Evolutionary conservation across 2,797 vertebrate species (phyloP).

Genomic region (Chelonia mydas): DNA sequence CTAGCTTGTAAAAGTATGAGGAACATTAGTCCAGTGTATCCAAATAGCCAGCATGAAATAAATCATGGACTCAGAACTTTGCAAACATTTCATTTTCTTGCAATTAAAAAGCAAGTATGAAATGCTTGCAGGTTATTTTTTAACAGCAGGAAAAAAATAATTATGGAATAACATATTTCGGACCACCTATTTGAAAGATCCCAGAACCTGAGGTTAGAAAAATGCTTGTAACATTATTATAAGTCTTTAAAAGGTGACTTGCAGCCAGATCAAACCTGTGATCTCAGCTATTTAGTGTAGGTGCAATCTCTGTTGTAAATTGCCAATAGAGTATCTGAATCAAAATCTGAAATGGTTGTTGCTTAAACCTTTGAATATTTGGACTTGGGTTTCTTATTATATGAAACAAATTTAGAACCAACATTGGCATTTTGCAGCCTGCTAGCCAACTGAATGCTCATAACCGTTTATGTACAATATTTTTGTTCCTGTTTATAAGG

Average conservation of each 20-base stretch:
- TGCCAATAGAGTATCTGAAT: neutral
- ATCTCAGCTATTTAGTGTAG: neutral
- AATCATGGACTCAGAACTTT: neutral
- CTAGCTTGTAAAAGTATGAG: conserved; percentile 34
- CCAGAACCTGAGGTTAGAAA: conserved; percentile 31
- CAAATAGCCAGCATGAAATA: conserved; percentile 3
- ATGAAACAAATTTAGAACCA: neutral
- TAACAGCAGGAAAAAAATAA: neutral
- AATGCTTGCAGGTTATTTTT: conserved; percentile 28
- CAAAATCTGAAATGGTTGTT: neutral
- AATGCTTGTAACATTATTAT: neutral
- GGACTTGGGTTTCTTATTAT: neutral
- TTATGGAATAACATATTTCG: conserved; percentile 30
- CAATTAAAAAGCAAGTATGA: conserved; percentile 52
- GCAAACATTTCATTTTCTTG: neutral
- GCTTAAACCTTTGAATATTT: neutral
- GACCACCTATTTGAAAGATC: conserved; percentile 37
- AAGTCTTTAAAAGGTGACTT: neutral
- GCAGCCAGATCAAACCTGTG: neutral
- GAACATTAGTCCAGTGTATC: conserved; percentile 8
- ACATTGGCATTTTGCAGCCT: rapidly evolving
- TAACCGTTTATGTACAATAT: neutral
- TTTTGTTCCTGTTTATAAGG: neutral
- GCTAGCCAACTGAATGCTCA: neutral
- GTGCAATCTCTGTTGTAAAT: neutral